Base-by-base conservation (phyloP, 2,797 vertebrate species). In the Hydrolagus colliei region DNA sequence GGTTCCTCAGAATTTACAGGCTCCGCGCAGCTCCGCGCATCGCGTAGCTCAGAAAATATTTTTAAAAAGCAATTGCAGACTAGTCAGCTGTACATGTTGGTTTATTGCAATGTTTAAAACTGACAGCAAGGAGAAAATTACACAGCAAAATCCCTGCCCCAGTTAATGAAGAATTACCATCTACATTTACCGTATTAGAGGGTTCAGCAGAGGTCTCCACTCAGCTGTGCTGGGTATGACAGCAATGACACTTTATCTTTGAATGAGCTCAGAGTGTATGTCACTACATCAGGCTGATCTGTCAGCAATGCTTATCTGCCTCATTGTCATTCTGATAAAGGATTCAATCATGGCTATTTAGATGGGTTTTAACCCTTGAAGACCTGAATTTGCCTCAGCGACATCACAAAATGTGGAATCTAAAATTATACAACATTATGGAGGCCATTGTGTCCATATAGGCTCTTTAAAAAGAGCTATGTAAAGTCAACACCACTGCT, bases 101-200 rank as follows among this genome's bases (percentile, higher is more conserved):
- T 92, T 96, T 98, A 97, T 96, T 97, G 94, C 95, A 97, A 96
- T 96, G 94, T 96, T 96, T 96, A 96, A 95, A 96, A 96, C 92
- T 94, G 94, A 93, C 95, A 95, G 94, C 92, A 93, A 95, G 93
- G 93, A 96, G 93, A 96, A 97, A 97, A 97, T 97, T 93, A 96
- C 95, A 96, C 89, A 93, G 93, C 93, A 94, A 95, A 96, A 96
- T 97, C 95, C 93, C 91, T 93, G 92, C 95, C 95, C 91, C 92
- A 95, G 93, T 97, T 98, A 98, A 98, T 98, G 95, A 96, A 96
- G 96, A 98, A 97, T 97, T 97, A 97, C 95, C 93, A 93, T 91
- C 95, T 93, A 95, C 94, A 96, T 97, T 98, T 97, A 95, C 93
- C 91, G 91, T 93, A 97, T 97, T 96, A 98, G 94, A 94, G 92